Base-by-base conservation (phyloP, 1,140 invertebrate genomes). In the Trichomalopsis sarcophagae region DNA sequence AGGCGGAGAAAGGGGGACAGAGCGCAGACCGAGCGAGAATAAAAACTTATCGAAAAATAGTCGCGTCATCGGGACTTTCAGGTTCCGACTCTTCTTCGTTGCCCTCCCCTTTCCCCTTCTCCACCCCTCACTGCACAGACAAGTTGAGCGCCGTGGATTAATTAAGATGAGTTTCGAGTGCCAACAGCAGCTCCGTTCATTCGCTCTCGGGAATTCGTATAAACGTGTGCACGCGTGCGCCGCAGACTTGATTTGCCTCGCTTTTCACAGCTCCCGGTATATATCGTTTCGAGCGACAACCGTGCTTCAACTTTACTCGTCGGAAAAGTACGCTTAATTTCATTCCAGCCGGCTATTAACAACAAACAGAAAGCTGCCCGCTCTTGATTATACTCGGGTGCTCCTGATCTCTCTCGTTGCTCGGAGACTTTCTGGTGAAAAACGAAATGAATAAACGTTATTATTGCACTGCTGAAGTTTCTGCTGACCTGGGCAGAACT, bases 91-190 rank as follows among this genome's bases (percentile, higher is more conserved):
- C 47, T 10, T 14, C 14, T 14, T 50, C 50, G 6, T 17, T n/a
- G 27, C 27, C 55, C 0, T 14, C 21, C 21, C 55, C 21, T 21
- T 6, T 21, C 13, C 1, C 27, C 27, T 27, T 50, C 13, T 1
- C 47, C 21, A 14, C 21, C 55, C 17, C 17, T n/a, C 17, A n/a
- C 55, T 62, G 1, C 55, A 14, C 21, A 21, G 21, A 62, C 50
- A 27, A 50, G 68, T 79, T 74, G 66, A 81, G 74, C 66, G n/a
- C 40, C 40, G 40, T 55, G 47, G 69, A 81, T 81, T 85, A 85
- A 85, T 81, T 85, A 85, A 85, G 77, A 75, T 33, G 30, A 85
- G 78, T 81, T 81, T 62, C 17, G 21, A 84, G 47, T 66, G 71
- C 47, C 74, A 40, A 47, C 71, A 1, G 30, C 23, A 68, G 36